These are phyloP conservation scores for Antennarius maculatus DNA, from an alignment of 2,797 vertebrate species.

Conservation along the genomic window DNA sequence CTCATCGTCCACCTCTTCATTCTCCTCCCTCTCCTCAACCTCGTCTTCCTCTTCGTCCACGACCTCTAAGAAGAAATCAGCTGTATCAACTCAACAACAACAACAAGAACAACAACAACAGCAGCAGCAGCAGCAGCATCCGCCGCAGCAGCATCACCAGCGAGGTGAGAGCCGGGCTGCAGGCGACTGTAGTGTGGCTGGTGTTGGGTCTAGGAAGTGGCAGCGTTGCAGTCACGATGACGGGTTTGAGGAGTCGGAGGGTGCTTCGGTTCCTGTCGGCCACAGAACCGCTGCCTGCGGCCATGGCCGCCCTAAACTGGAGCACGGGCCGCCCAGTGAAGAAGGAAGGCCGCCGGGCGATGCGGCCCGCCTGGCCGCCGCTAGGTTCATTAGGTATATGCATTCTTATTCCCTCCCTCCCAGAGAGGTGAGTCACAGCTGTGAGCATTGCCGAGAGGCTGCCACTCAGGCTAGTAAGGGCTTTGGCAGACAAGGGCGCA, in stretches of 20 bases:
- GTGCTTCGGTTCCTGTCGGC: conserved; percentile 72
- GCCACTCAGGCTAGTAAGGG: conserved; percentile 76
- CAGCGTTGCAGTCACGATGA: conserved; percentile 80
- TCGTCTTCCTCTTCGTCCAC: conserved; percentile 82
- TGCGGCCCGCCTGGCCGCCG: conserved; percentile 81
- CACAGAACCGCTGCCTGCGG: conserved; percentile 76
- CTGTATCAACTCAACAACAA: conserved; percentile 76
- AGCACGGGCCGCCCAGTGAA: conserved; percentile 79
- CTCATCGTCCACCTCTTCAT: conserved; percentile 82
- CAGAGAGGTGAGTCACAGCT: conserved; percentile 86
- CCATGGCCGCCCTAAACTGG: conserved; percentile 78
- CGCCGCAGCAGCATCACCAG: conserved; percentile 89
- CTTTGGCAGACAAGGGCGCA: conserved; percentile 72
- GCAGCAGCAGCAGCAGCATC: conserved; percentile 88
- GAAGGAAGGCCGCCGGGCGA: conserved; percentile 85
- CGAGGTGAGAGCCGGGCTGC: conserved; percentile 90
- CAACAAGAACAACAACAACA: conserved; percentile 61
- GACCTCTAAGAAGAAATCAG: conserved; percentile 94
- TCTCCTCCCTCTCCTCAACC: conserved; percentile 82
- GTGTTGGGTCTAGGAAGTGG: conserved; percentile 86
- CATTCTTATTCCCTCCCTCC: conserved; percentile 89
- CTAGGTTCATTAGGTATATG: conserved; percentile 90
- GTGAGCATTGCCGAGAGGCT: conserved; percentile 86
- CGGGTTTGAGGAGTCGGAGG: conserved; percentile 75
- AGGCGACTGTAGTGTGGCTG: conserved; percentile 79